Evolutionary conservation across 1,140 invertebrate species (phyloP).

Genomic region (Physella acuta): DNA sequence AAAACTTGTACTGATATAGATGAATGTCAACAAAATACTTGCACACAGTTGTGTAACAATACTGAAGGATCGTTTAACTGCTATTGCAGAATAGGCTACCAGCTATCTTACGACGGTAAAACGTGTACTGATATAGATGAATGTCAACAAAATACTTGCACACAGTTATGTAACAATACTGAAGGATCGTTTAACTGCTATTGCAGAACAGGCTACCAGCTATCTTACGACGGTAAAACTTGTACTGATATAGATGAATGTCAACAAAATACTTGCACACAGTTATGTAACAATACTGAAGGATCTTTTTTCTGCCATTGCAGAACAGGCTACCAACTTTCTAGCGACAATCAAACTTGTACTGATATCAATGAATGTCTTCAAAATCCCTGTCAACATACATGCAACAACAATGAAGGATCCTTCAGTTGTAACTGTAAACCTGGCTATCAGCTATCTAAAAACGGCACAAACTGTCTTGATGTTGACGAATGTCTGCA

Average conservation of each 20-base stretch:
- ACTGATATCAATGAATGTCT: not conserved
- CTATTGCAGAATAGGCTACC: not conserved
- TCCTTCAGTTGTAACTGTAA: not conserved
- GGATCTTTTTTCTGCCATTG: not conserved
- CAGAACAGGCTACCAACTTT: not conserved
- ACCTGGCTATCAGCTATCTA: not conserved
- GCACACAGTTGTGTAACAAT: not conserved
- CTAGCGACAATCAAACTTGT: not conserved
- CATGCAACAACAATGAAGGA: not conserved
- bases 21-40: not conserved
- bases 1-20: no score
- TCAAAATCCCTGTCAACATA: not conserved
- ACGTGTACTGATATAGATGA: not conserved
- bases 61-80: not conserved
- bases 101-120: not conserved
- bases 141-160: not conserved
- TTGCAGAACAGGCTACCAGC: constrained; percentile 27
- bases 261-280: not conserved
- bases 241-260: constrained; percentile 10
- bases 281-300: not conserved
- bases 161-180: not conserved
- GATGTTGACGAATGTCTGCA: not conserved
- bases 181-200: constrained; percentile 28
- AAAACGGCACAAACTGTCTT: not conserved
- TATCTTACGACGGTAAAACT: not conserved